Evolutionary conservation across 1,140 invertebrate genomes (phyloP).

Genomic region (Drosophila mauritiana): DNA sequence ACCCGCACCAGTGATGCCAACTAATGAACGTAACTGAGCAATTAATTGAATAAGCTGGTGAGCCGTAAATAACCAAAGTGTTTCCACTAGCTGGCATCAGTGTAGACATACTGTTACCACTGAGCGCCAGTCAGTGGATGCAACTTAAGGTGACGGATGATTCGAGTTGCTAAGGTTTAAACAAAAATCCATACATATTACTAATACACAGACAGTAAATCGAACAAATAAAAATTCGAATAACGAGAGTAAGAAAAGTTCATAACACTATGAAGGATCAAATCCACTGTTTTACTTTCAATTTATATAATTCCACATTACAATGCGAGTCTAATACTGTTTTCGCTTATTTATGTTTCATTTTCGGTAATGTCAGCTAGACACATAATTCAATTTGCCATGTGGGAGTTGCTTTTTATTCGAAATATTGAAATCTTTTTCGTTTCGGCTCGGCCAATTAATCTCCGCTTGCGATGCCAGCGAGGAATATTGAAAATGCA

Average conservation of each 20-base stretch:
- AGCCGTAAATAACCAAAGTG: conserved; percentile 6
- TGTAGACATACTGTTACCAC: background rate
- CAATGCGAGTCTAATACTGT: conserved; percentile 58
- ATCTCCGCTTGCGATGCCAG: conserved; percentile 24
- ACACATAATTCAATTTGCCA: conserved; percentile 55
- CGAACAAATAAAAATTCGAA: conserved; percentile 45
- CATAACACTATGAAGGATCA: conserved; percentile 83
- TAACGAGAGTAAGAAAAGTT: conserved; percentile 64
- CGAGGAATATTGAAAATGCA: conserved; percentile 42
- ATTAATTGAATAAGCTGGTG: conserved; percentile 25
- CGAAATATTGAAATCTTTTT: conserved; percentile 5
- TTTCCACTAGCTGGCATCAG: background rate
- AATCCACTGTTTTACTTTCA: conserved; percentile 85
- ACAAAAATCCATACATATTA: conserved; percentile 70
- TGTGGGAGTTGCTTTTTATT: conserved; percentile 16
- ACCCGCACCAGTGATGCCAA: background rate
- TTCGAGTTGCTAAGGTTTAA: conserved; percentile 29
- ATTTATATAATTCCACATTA: conserved; percentile 78
- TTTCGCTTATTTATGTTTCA: conserved; percentile 30
- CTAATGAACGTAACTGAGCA: conserved; percentile 14
- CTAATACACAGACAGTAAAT: conserved; percentile 72
- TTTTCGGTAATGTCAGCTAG: conserved; percentile 51
- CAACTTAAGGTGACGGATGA: conserved; percentile 13
- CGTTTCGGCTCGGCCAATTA: conserved; percentile 30
- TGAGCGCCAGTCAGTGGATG: background rate